Evolutionary conservation across 2,113 vertebrate genomes (phyloP).

Genomic region (Glaucomys volans): DNA sequence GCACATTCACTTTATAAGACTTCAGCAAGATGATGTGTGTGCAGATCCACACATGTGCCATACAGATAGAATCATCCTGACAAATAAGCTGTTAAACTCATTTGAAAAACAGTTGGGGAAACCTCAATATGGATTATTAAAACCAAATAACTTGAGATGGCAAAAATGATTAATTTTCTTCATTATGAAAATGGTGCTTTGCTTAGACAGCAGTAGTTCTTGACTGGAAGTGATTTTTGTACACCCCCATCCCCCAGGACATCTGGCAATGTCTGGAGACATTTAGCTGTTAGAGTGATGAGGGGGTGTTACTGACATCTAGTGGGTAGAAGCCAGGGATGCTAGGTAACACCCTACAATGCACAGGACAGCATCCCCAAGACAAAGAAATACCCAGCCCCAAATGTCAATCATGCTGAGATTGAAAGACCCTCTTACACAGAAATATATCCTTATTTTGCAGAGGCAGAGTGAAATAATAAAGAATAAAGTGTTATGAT

Average conservation of each 20-base stretch:
- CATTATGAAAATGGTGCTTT: neutral
- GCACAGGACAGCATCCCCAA: neutral
- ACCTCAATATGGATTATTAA: neutral
- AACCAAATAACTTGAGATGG: constrained; percentile 28
- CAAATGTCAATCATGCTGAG: neutral
- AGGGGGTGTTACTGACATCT: neutral
- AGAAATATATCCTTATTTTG: neutral
- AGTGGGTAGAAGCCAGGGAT: neutral
- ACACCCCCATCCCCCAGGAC: neutral
- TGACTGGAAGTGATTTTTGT: neutral
- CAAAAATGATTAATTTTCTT: neutral
- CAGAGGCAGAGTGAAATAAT: neutral
- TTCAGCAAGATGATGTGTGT: neutral
- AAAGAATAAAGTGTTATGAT: neutral
- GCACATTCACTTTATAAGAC: neutral
- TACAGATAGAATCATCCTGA: constrained; percentile 16
- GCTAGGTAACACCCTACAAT: neutral
- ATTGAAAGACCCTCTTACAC: neutral
- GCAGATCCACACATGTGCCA: neutral
- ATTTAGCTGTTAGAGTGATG: neutral
- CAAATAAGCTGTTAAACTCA: constrained; percentile 8
- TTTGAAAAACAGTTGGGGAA: neutral
- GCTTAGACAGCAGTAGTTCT: neutral
- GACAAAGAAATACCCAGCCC: neutral
- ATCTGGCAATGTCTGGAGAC: neutral